A percentile compares a stretch with the other conserved stretches of the same genome.
Conservation (phyloP, 2,888 invertebrate genomes). For the Agrochola lota region DNA sequence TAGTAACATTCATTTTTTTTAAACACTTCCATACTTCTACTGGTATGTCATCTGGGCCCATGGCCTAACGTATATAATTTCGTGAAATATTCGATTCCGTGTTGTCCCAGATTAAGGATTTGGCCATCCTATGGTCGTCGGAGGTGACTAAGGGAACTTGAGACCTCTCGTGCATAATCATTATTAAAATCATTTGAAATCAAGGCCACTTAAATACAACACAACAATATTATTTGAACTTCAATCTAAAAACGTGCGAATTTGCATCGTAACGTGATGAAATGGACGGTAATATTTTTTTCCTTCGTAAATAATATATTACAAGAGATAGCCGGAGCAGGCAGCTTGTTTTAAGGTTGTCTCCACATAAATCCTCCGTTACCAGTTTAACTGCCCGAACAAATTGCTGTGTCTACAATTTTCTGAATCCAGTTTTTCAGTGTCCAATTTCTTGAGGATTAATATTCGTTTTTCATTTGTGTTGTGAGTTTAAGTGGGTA, state of each 20-base stretch:
- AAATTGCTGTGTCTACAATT: conserved; percentile 63
- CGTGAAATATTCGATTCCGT: too few species aligned
- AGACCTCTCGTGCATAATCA: too few species aligned
- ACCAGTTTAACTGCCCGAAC: conserved; percentile 59
- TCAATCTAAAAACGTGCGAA: not conserved
- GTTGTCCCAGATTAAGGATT: too few species aligned
- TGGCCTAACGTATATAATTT: too few species aligned
- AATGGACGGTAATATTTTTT: conserved; percentile 44
- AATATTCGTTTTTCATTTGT: conserved; percentile 44
- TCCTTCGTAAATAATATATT: conserved; percentile 62
- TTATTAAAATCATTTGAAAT: too few species aligned
- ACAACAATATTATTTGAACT: too few species aligned
- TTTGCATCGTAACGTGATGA: conserved; percentile 18
- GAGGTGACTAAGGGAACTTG: not conserved
- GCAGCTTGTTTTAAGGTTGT: conserved; percentile 64
- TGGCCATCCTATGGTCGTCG: too few species aligned
- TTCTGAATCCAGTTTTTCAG: conserved; percentile 60
- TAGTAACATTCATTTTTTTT: too few species aligned
- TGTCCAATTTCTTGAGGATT: conserved; percentile 55
- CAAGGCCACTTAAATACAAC: too few species aligned
- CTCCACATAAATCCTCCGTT: conserved; percentile 61
- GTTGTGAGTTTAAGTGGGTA: conserved; percentile 1
- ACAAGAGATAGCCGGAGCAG: conserved; percentile 52
- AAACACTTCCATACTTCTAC: too few species aligned
- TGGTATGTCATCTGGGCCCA: not conserved